A percentile compares a stretch with the other conserved stretches of the same genome.
Conservation (phyloP, 2,888 invertebrate species). For the Vanessa cardui region DNA sequence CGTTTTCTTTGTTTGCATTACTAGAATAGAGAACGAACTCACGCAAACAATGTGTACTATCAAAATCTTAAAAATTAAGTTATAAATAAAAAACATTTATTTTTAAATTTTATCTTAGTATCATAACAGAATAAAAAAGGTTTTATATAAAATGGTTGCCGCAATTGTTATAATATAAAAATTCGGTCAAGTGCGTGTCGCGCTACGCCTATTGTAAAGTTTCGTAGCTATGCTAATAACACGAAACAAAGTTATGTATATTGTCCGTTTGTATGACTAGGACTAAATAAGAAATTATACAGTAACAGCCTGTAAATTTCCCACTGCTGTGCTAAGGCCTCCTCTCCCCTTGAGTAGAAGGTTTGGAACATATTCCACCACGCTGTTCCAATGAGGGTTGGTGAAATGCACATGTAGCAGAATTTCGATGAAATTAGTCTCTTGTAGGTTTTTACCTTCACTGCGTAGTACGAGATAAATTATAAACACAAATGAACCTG, state of each 20-base stretch:
- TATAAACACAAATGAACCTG: no score
- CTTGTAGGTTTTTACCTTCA: no score
- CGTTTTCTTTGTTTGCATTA: conserved; percentile 76
- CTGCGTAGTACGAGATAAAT: no score
- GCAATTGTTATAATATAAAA: background rate
- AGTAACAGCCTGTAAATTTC: no score
- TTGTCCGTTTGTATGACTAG: background rate
- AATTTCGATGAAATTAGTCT: no score
- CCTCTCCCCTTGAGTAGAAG: no score
- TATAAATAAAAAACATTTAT: background rate
- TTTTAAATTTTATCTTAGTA: background rate
- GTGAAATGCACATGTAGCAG: no score
- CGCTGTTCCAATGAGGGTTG: no score
- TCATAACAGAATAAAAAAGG: background rate
- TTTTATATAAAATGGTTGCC: background rate
- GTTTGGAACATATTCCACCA: no score
- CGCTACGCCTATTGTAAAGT: background rate
- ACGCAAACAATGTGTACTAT: conserved; percentile 4
- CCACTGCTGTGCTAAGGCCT: no score
- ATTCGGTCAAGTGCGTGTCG: conserved; percentile 5
- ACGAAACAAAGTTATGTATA: background rate
- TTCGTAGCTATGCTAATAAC: background rate
- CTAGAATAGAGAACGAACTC: conserved; percentile 42
- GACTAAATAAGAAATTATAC: background rate
- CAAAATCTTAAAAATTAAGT: conserved; percentile 4